Evolutionary conservation across 2,797 vertebrate species (phyloP).

Genomic region (Myotis myotis): DNA sequence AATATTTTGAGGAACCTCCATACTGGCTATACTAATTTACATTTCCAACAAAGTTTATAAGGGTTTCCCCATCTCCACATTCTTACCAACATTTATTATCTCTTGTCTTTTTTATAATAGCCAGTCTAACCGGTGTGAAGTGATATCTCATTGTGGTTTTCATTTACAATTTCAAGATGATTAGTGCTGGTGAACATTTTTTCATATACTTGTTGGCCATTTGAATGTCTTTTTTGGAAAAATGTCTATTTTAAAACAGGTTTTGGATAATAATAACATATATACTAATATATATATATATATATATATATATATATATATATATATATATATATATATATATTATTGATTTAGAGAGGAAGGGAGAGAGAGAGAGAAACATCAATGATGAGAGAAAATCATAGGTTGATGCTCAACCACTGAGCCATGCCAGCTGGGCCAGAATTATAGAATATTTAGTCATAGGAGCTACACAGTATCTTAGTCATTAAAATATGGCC

Average conservation of each 20-base stretch:
- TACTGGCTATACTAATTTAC: background rate
- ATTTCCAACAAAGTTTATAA: background rate
- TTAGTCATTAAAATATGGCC: background rate
- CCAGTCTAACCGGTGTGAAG: background rate
- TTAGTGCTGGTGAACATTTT: background rate
- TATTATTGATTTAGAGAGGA: background rate
- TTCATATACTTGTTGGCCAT: background rate
- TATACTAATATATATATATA: too few relatives aligned
- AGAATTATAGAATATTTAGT: background rate
- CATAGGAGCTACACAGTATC: background rate
- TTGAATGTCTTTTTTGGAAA: background rate
- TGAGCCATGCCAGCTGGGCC: too few relatives aligned
- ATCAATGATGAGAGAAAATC: too few relatives aligned
- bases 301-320: too few relatives aligned
- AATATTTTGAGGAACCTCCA: background rate
- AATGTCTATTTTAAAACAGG: background rate
- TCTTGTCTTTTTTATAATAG: background rate
- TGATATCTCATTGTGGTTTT: background rate
- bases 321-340: too few relatives aligned
- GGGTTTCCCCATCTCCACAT: background rate
- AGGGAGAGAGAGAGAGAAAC: too few relatives aligned
- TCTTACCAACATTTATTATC: background rate
- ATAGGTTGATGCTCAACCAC: too few relatives aligned
- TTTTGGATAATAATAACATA: background rate
- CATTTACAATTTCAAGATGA: background rate